Conservation (phyloP, 64 coral and sea anemone genomes). For the Dendrophyllia cribrosa region DNA sequence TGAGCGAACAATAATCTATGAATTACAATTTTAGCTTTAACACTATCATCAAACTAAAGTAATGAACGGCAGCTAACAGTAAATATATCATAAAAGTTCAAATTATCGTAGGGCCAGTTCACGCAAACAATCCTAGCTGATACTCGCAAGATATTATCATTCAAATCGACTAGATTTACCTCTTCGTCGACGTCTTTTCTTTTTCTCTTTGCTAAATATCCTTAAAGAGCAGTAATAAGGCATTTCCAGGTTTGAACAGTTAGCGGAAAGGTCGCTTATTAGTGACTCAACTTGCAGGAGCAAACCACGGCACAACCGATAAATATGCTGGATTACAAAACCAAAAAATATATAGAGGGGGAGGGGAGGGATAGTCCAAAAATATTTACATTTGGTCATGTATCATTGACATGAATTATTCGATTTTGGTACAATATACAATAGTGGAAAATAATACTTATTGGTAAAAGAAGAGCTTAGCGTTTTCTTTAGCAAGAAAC, state of each 20-base stretch:
- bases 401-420: not conserved
- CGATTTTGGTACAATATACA: not conserved
- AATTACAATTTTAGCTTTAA: conserved; percentile 15
- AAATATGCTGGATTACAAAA: conserved; percentile 22
- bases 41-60: conserved; percentile 46
- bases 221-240: conserved; percentile 83
- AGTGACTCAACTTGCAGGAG: conserved; percentile 46
- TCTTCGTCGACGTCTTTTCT: conserved; percentile 67
- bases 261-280: conserved; percentile 55
- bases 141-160: conserved; percentile 27
- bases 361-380: not conserved
- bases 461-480: not conserved
- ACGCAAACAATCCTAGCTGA: conserved; percentile 42
- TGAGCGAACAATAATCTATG: not conserved
- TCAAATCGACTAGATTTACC: conserved; percentile 57
- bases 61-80: conserved; percentile 54
- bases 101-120: conserved; percentile 45
- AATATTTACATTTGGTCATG: not conserved
- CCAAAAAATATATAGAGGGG: not conserved
- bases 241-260: conserved; percentile 56
- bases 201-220: conserved; percentile 87
- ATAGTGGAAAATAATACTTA: not conserved
- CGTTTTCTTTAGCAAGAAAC: not conserved
- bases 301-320: conserved; percentile 53
- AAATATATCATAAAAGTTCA: conserved; percentile 65